Percentiles rank a stretch among this genome's conserved stretches.
These are phyloP conservation scores for Listronotus oregonensis DNA, from an alignment of 1,140 invertebrate genomes.

Conservation along the genomic window DNA sequence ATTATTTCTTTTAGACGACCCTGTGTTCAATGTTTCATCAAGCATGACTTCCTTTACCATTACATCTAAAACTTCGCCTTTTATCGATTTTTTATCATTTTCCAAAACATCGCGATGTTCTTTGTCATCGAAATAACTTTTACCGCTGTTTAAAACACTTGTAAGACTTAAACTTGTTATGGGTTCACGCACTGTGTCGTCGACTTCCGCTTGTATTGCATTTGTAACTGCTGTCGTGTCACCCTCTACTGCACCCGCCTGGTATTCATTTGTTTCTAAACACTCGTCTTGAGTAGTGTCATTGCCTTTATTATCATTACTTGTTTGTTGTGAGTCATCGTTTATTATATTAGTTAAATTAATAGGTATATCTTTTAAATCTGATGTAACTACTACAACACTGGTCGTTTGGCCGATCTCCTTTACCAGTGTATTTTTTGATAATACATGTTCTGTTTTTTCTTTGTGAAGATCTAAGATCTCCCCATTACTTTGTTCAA, in stretches of 20 bases:
- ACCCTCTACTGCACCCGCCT: background rate
- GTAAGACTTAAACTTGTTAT: background rate
- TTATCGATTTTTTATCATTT: background rate
- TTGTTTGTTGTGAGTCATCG: background rate
- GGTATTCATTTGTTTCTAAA: slow-evolving; percentile 1
- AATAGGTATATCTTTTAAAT: too few relatives aligned
- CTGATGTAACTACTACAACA: background rate
- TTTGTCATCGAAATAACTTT: background rate
- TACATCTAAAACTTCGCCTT: background rate
- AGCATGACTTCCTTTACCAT: background rate
- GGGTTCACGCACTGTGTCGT: slow-evolving; percentile 4
- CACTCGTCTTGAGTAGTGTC: background rate
- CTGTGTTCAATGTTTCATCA: background rate
- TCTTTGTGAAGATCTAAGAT: background rate
- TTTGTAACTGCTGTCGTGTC: slow-evolving; percentile 3
- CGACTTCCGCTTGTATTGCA: slow-evolving; percentile 2
- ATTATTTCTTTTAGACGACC: background rate
- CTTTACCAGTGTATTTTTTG: too few relatives aligned
- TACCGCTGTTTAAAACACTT: background rate
- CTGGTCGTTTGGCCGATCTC: background rate
- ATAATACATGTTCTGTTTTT: slow-evolving; percentile 8
- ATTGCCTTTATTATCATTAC: background rate
- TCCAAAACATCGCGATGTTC: background rate
- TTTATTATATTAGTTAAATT: too few relatives aligned
- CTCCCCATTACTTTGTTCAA: too few relatives aligned